A percentile compares a stretch with the other conserved stretches of the same genome.
Evolutionary conservation across 1,140 invertebrate genomes (phyloP).

Genomic region (Brachionus rubens): DNA sequence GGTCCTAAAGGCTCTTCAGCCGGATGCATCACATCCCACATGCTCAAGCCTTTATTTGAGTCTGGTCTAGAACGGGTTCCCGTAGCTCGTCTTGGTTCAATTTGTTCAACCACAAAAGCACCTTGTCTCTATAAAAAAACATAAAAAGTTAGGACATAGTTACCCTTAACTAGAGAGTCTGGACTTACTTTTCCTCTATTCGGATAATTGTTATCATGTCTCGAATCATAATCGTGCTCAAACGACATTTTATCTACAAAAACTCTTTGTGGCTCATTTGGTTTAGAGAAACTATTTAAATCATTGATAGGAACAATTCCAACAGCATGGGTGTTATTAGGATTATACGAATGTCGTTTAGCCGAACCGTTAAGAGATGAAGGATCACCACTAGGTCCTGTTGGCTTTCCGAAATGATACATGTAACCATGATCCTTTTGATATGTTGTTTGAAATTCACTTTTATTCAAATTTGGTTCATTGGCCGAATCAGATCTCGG

Average conservation of each 20-base stretch:
- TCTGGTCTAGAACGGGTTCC: background rate
- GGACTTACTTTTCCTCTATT: slow-evolving; percentile 26
- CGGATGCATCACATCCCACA: slow-evolving; percentile 46
- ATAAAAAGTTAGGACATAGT: background rate
- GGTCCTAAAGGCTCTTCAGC: background rate
- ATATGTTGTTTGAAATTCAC: slow-evolving; percentile 40
- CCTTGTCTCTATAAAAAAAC: slow-evolving; percentile 15
- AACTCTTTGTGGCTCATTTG: slow-evolving; percentile 16
- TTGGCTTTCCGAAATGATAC: background rate
- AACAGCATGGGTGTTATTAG: slow-evolving; percentile 11
- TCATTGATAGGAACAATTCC: slow-evolving; percentile 44
- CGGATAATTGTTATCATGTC: slow-evolving; percentile 38
- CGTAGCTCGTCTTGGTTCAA: background rate
- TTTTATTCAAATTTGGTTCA: slow-evolving; percentile 10
- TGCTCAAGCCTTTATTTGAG: background rate
- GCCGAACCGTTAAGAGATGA: too few species aligned
- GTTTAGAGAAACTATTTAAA: slow-evolving; percentile 27
- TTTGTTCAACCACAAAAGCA: slow-evolving; percentile 33
- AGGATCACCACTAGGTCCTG: background rate
- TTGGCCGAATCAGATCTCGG: background rate
- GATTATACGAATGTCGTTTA: slow-evolving; percentile 26
- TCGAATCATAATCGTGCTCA: slow-evolving; percentile 31
- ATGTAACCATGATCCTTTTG: slow-evolving; percentile 41
- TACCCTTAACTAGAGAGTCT: background rate
- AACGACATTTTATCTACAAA: slow-evolving; percentile 46